Evolutionary conservation across 1,140 invertebrate species (phyloP).

Genomic region (Anastatus disparis): DNA sequence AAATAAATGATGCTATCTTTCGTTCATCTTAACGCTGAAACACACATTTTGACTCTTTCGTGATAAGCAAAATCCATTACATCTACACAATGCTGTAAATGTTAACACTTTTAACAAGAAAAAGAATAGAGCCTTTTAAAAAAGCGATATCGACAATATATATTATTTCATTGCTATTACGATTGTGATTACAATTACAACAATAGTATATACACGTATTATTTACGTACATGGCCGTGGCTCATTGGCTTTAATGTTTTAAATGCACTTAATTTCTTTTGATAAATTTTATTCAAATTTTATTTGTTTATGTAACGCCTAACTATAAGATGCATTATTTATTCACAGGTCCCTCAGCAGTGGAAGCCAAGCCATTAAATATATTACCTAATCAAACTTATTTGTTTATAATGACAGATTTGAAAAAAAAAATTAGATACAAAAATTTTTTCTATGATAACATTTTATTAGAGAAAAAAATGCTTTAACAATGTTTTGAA

Average conservation of each 20-base stretch:
- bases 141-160: slow-evolving; percentile 33
- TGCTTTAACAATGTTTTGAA: background rate
- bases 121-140: background rate
- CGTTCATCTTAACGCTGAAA: slow-evolving; percentile 18
- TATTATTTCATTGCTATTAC: slow-evolving; percentile 1
- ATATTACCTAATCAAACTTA: background rate
- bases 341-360: background rate
- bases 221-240: background rate
- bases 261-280: slow-evolving; percentile 4
- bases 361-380: slow-evolving; percentile 1
- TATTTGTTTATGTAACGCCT: background rate
- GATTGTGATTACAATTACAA: slow-evolving; percentile 4
- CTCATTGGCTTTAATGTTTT: slow-evolving; percentile 19
- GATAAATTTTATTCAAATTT: slow-evolving; percentile 9
- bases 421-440: background rate
- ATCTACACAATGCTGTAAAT: slow-evolving; percentile 10
- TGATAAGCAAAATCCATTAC: background rate
- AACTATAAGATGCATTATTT: background rate
- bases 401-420: background rate
- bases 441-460: background rate
- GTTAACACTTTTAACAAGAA: background rate
- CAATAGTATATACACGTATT: background rate
- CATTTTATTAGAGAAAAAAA: slow-evolving; percentile 2
- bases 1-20: slow-evolving; percentile 7
- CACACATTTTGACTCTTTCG: slow-evolving; percentile 27